Percentiles rank a stretch among this genome's conserved stretches.
These are phyloP conservation scores for Glomeris marginata DNA, from an alignment of 2,888 invertebrate species.

Conservation along the genomic window DNA sequence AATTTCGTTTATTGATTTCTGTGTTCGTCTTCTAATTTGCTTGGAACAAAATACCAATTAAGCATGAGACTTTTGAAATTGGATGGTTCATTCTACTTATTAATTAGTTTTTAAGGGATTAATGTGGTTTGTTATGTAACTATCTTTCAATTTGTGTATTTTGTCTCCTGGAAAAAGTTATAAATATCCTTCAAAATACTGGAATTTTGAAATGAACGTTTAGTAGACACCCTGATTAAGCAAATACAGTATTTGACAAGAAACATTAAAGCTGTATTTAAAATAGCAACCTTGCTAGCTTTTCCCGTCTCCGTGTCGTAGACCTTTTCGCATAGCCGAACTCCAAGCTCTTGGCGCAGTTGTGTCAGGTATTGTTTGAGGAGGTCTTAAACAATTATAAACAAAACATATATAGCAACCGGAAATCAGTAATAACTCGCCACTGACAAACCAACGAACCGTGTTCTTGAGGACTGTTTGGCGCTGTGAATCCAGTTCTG, in stretches of 20 bases:
- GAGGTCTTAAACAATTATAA: conserved; percentile 49
- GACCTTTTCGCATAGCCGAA: conserved; percentile 78
- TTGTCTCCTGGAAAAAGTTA: too few species aligned
- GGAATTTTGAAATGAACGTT: too few species aligned
- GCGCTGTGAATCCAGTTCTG: conserved; percentile 87
- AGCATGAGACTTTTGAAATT: not conserved
- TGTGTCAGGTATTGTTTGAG: conserved; percentile 90
- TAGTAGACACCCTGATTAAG: too few species aligned
- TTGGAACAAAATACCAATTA: too few species aligned
- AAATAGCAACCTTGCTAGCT: conserved; percentile 57
- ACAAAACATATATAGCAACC: not conserved
- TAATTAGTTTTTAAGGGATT: too few species aligned
- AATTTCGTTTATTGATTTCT: too few species aligned
- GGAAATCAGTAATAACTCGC: not conserved
- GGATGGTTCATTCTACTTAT: too few species aligned
- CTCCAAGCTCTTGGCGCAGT: conserved; percentile 85
- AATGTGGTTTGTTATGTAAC: too few species aligned
- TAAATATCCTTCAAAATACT: too few species aligned
- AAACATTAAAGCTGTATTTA: conserved; percentile 6
- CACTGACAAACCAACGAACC: conserved; percentile 36
- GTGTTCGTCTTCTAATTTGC: too few species aligned
- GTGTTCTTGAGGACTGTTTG: conserved; percentile 57
- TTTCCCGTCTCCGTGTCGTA: conserved; percentile 81
- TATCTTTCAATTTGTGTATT: too few species aligned
- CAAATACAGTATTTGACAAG: not conserved